These are phyloP conservation scores for Bruchidius siliquastri DNA, from an alignment of 2,888 invertebrate genomes.

Conservation along the genomic window DNA sequence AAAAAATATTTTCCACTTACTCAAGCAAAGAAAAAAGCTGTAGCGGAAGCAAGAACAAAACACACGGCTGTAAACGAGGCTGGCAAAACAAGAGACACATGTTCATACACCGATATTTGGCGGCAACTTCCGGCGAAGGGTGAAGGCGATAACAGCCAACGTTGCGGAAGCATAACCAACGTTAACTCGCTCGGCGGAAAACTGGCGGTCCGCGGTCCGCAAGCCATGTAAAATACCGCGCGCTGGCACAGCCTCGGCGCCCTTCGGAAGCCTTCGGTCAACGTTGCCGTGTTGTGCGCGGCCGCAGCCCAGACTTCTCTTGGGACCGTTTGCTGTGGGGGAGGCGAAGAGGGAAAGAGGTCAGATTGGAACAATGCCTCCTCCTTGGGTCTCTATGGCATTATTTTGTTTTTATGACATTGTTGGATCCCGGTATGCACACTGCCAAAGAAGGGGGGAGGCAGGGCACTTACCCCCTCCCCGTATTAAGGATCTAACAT, in stretches of 20 bases:
- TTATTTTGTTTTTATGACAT: not conserved
- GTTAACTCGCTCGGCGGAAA: not conserved
- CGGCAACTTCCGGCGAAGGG: not conserved
- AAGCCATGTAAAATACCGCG: slow-evolving; percentile 22
- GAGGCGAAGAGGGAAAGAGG: not conserved
- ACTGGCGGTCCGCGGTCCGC: slow-evolving; percentile 1
- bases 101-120: not conserved
- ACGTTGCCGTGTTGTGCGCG: slow-evolving; percentile 7
- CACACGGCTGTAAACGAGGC: not conserved
- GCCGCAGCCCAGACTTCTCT: not conserved
- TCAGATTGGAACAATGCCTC: not conserved
- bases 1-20: not conserved
- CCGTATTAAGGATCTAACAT: too few relatives aligned
- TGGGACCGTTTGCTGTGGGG: not conserved
- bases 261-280: slow-evolving; percentile 13
- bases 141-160: not conserved
- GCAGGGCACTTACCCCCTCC: too few relatives aligned
- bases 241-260: slow-evolving; percentile 7
- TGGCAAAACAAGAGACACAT: not conserved
- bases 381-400: not conserved
- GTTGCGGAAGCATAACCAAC: not conserved
- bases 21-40: not conserved
- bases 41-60: not conserved
- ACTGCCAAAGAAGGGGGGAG: too few relatives aligned
- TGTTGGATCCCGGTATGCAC: too few relatives aligned